phyloP scores from a whole-genome alignment of 2,888 invertebrate genomes.

The Marronus borbonicus region DNA sequence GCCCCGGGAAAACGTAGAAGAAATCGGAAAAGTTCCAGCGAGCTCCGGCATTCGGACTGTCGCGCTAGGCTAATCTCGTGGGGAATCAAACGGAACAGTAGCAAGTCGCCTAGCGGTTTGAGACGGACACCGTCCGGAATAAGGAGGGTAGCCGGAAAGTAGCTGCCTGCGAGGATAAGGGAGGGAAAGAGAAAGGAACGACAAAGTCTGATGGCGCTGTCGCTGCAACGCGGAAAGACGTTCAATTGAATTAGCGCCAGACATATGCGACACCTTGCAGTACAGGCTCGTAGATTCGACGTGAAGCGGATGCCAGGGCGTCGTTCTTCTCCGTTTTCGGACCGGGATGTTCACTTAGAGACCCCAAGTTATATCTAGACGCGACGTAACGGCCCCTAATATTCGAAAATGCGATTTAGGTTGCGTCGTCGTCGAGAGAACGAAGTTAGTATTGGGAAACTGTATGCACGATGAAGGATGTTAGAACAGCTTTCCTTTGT shows the following conservation, averaged over 20 bases:
- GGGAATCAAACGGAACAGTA: conserved; percentile 39
- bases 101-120: background rate
- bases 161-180: no score
- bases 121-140: background rate
- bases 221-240: conserved; percentile 27
- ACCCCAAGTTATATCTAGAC: no score
- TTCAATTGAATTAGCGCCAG: conserved; percentile 46
- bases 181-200: background rate
- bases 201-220: conserved; percentile 8
- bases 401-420: no score
- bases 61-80: conserved; percentile 28
- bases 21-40: conserved; percentile 47
- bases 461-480: no score
- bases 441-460: no score
- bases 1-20: conserved; percentile 29
- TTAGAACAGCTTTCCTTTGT: no score
- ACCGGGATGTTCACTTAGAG: no score
- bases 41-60: background rate
- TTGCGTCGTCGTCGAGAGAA: no score
- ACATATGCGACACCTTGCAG: conserved; percentile 32
- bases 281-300: no score
- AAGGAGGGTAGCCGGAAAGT: background rate
- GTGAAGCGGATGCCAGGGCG: no score
- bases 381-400: no score
- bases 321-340: no score